Evolutionary conservation across 2,797 vertebrate species (phyloP).

Genomic region (Acrocephalus scirpaceus): DNA sequence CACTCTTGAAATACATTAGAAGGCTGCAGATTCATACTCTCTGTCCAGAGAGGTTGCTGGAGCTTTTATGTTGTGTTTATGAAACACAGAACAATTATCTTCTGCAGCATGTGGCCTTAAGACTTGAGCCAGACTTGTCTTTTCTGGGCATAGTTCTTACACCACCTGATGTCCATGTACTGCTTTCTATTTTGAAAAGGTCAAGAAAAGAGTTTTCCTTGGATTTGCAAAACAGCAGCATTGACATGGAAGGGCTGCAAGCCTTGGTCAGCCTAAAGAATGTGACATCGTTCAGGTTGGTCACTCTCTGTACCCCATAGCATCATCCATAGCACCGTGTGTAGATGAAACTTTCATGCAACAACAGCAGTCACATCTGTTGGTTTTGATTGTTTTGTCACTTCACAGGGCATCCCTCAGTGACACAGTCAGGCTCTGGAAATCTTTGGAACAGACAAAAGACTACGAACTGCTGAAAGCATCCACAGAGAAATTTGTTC

Average conservation of each 20-base stretch:
- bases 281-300: constrained; percentile 86
- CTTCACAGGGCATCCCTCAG: constrained; percentile 84
- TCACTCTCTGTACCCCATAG: neutral
- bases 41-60: constrained; percentile 79
- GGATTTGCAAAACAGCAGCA: constrained; percentile 83
- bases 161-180: constrained; percentile 79
- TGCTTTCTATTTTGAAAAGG: constrained; percentile 76
- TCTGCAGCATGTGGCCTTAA: constrained; percentile 71
- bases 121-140: constrained; percentile 78
- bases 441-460: constrained; percentile 76
- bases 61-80: constrained; percentile 84
- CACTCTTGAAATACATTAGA: constrained; percentile 76
- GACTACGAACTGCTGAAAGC: constrained; percentile 74
- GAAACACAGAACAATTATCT: constrained; percentile 76
- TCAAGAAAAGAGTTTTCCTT: constrained; percentile 79
- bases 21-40: constrained; percentile 75
- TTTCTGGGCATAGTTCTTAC: constrained; percentile 82
- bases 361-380: neutral
- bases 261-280: constrained; percentile 80
- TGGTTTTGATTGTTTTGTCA: neutral
- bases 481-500: constrained; percentile 84
- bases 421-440: constrained; percentile 86
- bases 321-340: neutral
- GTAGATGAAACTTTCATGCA: neutral
- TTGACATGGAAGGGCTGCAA: constrained; percentile 81